Evolutionary conservation across 2,113 vertebrate genomes (phyloP), one percentile per base, ranked within the genome.

Genomic region (Euleptes europaea): DNA sequence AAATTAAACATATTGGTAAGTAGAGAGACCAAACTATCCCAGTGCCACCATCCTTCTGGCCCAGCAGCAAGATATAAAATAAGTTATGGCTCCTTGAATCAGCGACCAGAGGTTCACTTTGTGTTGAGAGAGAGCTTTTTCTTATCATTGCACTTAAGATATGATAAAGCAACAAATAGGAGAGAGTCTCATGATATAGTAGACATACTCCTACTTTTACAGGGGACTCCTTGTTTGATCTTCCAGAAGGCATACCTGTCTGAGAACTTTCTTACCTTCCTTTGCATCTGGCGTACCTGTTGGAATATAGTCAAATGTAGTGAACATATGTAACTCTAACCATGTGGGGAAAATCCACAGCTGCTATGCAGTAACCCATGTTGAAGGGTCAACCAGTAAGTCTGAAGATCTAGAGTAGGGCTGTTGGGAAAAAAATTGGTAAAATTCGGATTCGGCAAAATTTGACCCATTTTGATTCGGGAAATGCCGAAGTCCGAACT

Each of bases 21-120:
- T 2, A 83, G 49, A 91, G 47, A 71, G 86, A 80, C 10, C 87
- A 76, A 88, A 90, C 73, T 42, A 11, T 35, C 11, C 79, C 72
- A 80, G 67, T 3, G 17, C 35, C 42, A 2, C 33, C 49, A 72
- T 83, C 0, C 65, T 82, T 88, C 78, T 85, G 0, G 1, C 78
- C 35, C 76, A 88, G 54, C 73, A 83, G 15, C 26, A 54, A 90
- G 86, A 88, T 13, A 26, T 86, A 63, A 86, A 91, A 89, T 47
- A 85, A 78, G 83, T 79, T 88, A 11, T 49, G 42, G 51, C 91
- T 90, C 72, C 31, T 86, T 66, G 90, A 92, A 90, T 8, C 89
- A 86, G 44, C 2, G 90, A 90, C 85, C 21, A 81, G 90, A 89
- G 83, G 2, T 82, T 88, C 15, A 38, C 28, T 88, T 90, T 86